A percentile compares a stretch with the other conserved stretches of the same genome.
These are phyloP conservation scores for Rhyacophila brunnea DNA, from an alignment of 1,140 invertebrate species.

Conservation along the genomic window DNA sequence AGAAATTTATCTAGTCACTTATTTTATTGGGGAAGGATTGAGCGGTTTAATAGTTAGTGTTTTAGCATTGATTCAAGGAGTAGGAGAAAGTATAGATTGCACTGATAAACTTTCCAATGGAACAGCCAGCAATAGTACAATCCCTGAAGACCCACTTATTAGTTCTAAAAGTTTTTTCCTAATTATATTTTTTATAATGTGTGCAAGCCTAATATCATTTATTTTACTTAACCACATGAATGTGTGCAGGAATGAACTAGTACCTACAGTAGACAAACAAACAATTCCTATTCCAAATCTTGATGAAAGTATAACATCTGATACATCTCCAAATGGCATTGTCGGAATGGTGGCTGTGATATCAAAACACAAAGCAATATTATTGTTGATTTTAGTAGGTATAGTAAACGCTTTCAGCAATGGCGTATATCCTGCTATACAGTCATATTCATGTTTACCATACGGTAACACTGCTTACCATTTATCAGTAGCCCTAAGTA, in stretches of 20 bases:
- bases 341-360: too few species aligned
- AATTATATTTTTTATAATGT: constrained; percentile 61
- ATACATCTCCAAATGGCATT: too few species aligned
- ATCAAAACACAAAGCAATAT: constrained; percentile 9
- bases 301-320: too few species aligned
- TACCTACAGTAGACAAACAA: constrained; percentile 13
- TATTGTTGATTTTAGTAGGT: constrained; percentile 54
- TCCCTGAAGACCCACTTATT: constrained; percentile 59
- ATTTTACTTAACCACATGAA: constrained; percentile 53
- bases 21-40: constrained; percentile 72
- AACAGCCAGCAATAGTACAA: constrained; percentile 36
- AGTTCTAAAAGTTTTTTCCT: constrained; percentile 68
- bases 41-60: constrained; percentile 87
- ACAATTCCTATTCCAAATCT: too few species aligned
- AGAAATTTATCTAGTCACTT: constrained; percentile 68
- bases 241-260: constrained; percentile 46
- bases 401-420: constrained; percentile 67
- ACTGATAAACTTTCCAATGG: constrained; percentile 33
- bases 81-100: constrained; percentile 66
- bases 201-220: constrained; percentile 60
- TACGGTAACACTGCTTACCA: constrained; percentile 84
- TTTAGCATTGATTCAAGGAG: constrained; percentile 81
- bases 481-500: constrained; percentile 73
- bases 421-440: constrained; percentile 78
- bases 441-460: constrained; percentile 84